Percentiles rank a stretch among this genome's conserved stretches.
phyloP scores from a whole-genome alignment of 1,140 invertebrate species.

The Aphaenogaster ashmeadi region DNA sequence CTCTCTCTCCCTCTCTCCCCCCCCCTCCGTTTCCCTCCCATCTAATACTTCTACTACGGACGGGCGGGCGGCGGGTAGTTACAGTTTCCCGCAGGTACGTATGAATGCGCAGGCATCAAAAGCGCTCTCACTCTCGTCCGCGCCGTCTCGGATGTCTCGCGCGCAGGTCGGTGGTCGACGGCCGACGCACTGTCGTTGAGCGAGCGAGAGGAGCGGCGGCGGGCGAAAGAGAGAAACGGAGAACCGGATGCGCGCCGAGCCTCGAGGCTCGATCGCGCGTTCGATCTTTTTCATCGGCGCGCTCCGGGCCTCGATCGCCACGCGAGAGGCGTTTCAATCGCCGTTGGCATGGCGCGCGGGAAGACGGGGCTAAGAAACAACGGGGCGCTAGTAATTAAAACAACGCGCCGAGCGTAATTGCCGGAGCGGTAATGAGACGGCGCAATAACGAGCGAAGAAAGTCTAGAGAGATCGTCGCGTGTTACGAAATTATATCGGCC shows the following conservation, averaged over 20 bases:
- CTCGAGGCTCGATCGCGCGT: conserved; percentile 26
- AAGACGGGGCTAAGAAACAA: neutral
- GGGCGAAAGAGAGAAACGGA: neutral
- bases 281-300: conserved; percentile 47
- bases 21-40: neutral
- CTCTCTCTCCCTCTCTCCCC: conserved; percentile 21
- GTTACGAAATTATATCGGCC: conserved; percentile 1
- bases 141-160: conserved; percentile 10
- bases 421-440: neutral
- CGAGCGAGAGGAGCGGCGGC: neutral
- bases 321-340: conserved; percentile 18
- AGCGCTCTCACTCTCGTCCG: conserved; percentile 66
- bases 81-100: conserved; percentile 72
- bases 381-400: conserved; percentile 16
- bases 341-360: neutral
- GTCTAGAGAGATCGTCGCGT: neutral
- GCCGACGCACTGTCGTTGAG: conserved; percentile 39
- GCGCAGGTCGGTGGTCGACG: conserved; percentile 47
- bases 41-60: conserved; percentile 71
- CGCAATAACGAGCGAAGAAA: conserved; percentile 9
- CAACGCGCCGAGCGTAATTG: conserved; percentile 6
- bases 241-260: conserved; percentile 51
- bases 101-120: conserved; percentile 65
- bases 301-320: neutral
- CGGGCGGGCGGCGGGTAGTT: conserved; percentile 62